Evolutionary conservation across 2,797 vertebrate genomes (phyloP), one percentile per base, ranked within the genome.

Genomic region (Tenualosa thibaudeaui): DNA sequence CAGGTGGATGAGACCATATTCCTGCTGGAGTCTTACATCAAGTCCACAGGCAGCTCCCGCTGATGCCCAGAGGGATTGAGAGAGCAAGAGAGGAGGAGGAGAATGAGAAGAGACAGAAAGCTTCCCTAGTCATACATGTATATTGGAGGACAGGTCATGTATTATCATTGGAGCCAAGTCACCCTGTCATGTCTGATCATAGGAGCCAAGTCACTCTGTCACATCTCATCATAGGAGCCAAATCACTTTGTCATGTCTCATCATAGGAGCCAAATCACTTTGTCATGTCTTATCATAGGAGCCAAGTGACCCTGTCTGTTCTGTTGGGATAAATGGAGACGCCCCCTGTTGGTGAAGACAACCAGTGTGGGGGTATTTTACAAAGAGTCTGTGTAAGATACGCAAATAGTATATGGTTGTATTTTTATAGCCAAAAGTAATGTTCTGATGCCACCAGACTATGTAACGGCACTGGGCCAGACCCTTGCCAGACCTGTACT

Each of bases 1-100:
- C 97, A 99, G 88, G 98, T 99, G n/a, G 98, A 98, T 49, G 98
- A 99, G 93, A 98, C 96, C 84, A 96, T 98, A 87, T 98, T 99
- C 86, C 93, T 98, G 19, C 90, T 99, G 81, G 97, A 98, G 85
- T 96, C 96, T 0, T 98, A 98, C 90, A 84, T 98, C 26, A 89
- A 15, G 81, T 93, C 95, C 46, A 93, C 94, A 1, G 54, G 88
- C 15, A 71, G 89, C 13, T 10, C 91, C n/a, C 90, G 85, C 5
- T 95, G 90, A 95, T 15, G 17, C 51, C 22, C 13, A 9, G 40
- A 37, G 37, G 15, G 31, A 37, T 37, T 19, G 37, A 75, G 68
- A 43, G 37, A 1, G 37, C 1, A 2, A 43, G 62, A 75, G 4
- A 19, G 71, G 17, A 43, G 68, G 17, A 19, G 13, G 19, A 78